These are phyloP conservation scores for Platyscelio sp. DNA, from an alignment of 2,888 invertebrate genomes.

Conservation along the genomic window DNA sequence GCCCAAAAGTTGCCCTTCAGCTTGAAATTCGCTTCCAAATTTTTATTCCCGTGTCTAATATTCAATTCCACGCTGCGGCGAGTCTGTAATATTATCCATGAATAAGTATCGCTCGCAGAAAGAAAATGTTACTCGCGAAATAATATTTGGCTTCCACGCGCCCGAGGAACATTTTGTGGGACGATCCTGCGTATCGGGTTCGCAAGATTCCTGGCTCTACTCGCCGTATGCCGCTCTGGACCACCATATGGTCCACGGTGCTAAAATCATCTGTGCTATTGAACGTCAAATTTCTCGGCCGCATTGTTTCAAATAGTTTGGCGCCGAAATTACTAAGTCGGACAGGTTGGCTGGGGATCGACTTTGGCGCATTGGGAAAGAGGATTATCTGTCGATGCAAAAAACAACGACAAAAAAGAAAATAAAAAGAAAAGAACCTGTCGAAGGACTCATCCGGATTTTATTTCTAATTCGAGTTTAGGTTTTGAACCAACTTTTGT, in stretches of 20 bases:
- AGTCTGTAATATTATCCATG: slow-evolving; percentile 25
- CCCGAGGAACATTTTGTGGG: slow-evolving; percentile 54
- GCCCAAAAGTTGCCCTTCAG: too few relatives aligned
- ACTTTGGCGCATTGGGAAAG: slow-evolving; percentile 24
- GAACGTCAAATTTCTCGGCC: slow-evolving; percentile 70
- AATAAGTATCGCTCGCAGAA: slow-evolving; percentile 41
- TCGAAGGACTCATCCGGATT: slow-evolving; percentile 34
- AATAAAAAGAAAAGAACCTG: slow-evolving; percentile 18
- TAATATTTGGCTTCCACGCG: slow-evolving; percentile 63
- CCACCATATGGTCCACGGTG: slow-evolving; percentile 81
- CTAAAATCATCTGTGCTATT: slow-evolving; percentile 62
- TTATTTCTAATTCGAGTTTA: slow-evolving; percentile 60
- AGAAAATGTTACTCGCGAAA: slow-evolving; percentile 59
- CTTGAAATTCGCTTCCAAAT: too few relatives aligned
- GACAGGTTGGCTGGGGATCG: slow-evolving; percentile 2
- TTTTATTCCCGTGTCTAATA: slow-evolving; percentile 21
- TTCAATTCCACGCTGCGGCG: slow-evolving; percentile 40
- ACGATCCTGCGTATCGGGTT: slow-evolving; percentile 61
- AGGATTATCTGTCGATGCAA: slow-evolving; percentile 44
- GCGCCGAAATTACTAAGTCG: slow-evolving; percentile 16
- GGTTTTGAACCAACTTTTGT: slow-evolving; percentile 52
- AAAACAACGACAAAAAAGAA: not conserved
- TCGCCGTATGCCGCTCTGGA: slow-evolving; percentile 79
- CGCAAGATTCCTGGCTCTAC: slow-evolving; percentile 72
- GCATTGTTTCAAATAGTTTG: slow-evolving; percentile 44